These are phyloP conservation scores for Strigamia transsilvanica DNA, from an alignment of 2,888 invertebrate genomes.

Conservation along the genomic window DNA sequence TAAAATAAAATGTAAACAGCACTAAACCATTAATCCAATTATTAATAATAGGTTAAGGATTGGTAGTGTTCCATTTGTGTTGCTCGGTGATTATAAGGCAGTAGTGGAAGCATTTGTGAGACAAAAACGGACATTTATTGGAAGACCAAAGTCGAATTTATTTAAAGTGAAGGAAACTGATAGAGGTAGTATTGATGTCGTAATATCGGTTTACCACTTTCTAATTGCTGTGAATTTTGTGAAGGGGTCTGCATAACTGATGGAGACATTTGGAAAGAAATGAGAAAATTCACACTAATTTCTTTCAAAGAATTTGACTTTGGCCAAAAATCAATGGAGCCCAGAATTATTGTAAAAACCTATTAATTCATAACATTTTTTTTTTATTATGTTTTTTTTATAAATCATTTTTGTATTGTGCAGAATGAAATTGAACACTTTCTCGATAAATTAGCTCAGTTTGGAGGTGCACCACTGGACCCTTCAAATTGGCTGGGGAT, in stretches of 20 bases:
- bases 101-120: conserved; percentile 10
- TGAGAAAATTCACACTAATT: conserved; percentile 15
- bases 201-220: neutral
- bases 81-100: conserved; percentile 1
- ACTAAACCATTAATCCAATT: neutral
- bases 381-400: neutral
- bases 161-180: neutral
- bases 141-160: conserved; percentile 5
- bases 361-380: neutral
- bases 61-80: neutral
- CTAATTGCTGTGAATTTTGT: neutral
- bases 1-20: neutral
- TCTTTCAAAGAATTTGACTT: neutral
- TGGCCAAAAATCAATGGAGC: neutral
- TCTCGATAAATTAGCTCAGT: neutral
- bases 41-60: neutral
- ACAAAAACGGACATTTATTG: neutral
- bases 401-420: neutral
- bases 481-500: conserved; percentile 5
- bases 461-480: neutral
- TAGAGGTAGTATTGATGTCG: neutral
- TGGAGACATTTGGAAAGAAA: neutral
- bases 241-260: conserved; percentile 11
- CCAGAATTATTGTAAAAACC: neutral
- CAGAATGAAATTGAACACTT: conserved; percentile 12